Conservation (phyloP, 30 jellyfish, hydroid and myxozoan species). For the Pseudorhiza aurosa region DNA sequence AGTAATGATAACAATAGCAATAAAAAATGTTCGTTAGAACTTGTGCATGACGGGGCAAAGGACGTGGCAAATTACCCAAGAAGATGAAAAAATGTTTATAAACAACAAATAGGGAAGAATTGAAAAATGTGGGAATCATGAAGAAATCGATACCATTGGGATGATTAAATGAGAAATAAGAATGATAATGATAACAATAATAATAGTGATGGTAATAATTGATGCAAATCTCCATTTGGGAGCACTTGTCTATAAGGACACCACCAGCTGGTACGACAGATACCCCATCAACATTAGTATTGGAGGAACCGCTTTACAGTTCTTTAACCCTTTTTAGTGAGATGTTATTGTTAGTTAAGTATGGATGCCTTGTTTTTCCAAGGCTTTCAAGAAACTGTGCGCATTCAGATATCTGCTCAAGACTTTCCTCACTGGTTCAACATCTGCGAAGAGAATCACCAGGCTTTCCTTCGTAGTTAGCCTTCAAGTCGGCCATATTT, state of each 20-base stretch:
- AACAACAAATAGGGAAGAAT: no score
- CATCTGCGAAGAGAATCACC: background rate
- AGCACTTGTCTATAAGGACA: background rate
- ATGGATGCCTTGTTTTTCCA: background rate
- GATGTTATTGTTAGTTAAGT: background rate
- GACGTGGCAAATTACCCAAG: no score
- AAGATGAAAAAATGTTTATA: no score
- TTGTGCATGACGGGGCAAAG: no score
- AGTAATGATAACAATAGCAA: no score
- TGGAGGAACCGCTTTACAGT: background rate
- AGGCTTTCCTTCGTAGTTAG: background rate
- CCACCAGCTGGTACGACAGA: background rate
- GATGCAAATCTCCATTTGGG: background rate
- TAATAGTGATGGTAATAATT: no score
- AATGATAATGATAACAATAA: no score
- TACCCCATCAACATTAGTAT: background rate
- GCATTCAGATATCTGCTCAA: background rate
- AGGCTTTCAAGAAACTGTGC: background rate
- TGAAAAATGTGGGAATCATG: no score
- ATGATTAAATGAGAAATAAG: no score
- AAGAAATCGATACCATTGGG: no score
- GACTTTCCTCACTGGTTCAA: background rate
- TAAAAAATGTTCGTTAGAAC: no score
- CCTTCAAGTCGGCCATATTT: background rate
- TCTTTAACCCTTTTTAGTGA: background rate